Conservation (phyloP, 2,113 vertebrate genomes). For the Cyprinodon tularosa region DNA sequence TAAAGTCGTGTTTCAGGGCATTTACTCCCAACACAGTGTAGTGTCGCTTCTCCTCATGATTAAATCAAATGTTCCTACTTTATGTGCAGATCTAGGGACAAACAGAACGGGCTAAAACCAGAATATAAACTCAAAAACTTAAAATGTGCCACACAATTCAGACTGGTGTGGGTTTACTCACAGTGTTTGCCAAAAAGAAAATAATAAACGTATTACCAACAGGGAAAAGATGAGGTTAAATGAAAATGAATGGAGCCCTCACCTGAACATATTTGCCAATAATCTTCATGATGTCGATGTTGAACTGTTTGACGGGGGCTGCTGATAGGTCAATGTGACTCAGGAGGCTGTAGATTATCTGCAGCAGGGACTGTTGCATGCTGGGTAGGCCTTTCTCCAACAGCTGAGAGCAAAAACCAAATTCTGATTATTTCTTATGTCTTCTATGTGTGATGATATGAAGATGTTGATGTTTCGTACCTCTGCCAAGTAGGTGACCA, state of each 20-base stretch:
- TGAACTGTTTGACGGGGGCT: slow-evolving; percentile 96
- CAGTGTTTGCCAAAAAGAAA: neutral
- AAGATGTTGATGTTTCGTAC: slow-evolving; percentile 65
- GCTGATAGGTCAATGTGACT: slow-evolving; percentile 95
- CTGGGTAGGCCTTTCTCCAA: slow-evolving; percentile 95
- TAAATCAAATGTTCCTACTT: neutral
- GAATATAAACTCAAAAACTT: neutral
- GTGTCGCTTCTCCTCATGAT: neutral
- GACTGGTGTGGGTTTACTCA: neutral
- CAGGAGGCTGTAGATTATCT: slow-evolving; percentile 95
- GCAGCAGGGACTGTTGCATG: slow-evolving; percentile 96
- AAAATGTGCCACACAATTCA: neutral
- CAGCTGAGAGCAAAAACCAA: slow-evolving; percentile 76
- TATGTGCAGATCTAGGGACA: neutral
- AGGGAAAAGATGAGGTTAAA: too few species aligned
- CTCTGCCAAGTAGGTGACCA: slow-evolving; percentile 97
- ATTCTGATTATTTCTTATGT: neutral
- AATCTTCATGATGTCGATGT: slow-evolving; percentile 98
- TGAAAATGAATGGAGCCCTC: slow-evolving; percentile 28
- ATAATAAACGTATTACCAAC: too few species aligned
- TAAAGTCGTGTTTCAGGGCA: neutral
- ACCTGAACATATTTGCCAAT: slow-evolving; percentile 99
- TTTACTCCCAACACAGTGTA: neutral
- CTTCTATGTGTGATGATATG: neutral
- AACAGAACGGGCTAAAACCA: neutral